phyloP scores from a whole-genome alignment of 2,888 invertebrate genomes.

The Tetheella fluctuosa region DNA sequence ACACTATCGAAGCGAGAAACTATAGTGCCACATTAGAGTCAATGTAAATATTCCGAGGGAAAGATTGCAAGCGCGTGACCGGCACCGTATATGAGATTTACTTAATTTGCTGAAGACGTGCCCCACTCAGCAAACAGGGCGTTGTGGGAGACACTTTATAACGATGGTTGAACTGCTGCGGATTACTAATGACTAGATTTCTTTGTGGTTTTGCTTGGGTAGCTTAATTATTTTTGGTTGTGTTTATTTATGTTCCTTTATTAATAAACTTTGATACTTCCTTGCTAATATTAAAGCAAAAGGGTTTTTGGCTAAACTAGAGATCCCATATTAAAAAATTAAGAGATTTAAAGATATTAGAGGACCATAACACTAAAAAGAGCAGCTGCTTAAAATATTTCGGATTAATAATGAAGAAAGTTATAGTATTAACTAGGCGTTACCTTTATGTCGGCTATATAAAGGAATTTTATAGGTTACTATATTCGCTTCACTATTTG shows the following conservation, averaged over 20 bases:
- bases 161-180: slow-evolving; percentile 19
- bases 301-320: too few species aligned
- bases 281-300: too few species aligned
- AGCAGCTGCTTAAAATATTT: too few species aligned
- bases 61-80: slow-evolving; percentile 64
- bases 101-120: slow-evolving; percentile 62
- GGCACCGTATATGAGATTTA: slow-evolving; percentile 60
- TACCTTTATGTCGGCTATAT: too few species aligned
- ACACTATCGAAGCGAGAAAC: slow-evolving; percentile 39
- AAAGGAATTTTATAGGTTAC: too few species aligned
- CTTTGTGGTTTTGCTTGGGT: slow-evolving; percentile 14
- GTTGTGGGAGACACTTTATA: slow-evolving; percentile 48
- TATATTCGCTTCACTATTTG: too few species aligned
- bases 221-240: neutral
- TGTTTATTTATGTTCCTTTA: neutral
- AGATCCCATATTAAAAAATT: too few species aligned
- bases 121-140: slow-evolving; percentile 45
- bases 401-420: too few species aligned
- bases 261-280: too few species aligned
- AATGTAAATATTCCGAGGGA: slow-evolving; percentile 56
- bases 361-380: too few species aligned
- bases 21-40: slow-evolving; percentile 43
- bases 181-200: slow-evolving; percentile 25
- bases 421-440: too few species aligned
- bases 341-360: too few species aligned